Base-by-base conservation (phyloP, 2,797 vertebrate genomes). In the Chanos chanos region DNA sequence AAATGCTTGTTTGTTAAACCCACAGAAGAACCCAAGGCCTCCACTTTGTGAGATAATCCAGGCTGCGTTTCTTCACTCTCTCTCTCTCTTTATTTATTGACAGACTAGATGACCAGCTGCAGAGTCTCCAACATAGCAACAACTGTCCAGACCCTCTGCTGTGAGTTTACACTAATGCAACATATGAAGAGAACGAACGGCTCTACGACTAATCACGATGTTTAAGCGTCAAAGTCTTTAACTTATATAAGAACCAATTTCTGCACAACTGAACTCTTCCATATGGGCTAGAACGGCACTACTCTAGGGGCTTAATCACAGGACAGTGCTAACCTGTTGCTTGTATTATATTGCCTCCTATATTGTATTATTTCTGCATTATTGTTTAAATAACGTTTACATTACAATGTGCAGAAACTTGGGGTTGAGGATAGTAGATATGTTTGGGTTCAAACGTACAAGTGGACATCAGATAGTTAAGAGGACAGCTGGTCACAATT, bases 11-110 rank as follows among this genome's bases (percentile, higher is more conserved):
- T 1, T 7, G 40, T 41, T 55, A 13, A 10, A 7, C 30, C 41
- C 52, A 45, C 43, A 33, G 50, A 30, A 54, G 50, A 50, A 37
- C 28, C 31, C 30, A 55, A 61, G 48, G 51, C 61, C 41, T 63
- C 58, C 51, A 53, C 48, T 24, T 27, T 7, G 27, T 62, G 57
- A 66, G 28, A 49, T 68, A 56, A 21, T 70, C 50, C 44, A 59
- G 45, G 66, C 64, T 44, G 27, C 44, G 56, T 55, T 60, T 45
- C 55, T 49, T 16, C 36, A 50, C 44, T 43, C 27, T 36, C 33
- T 13, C 8, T 34, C 7, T 18, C 37, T 47, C 55, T 61, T 56
- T 75, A 72, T 75, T 75, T 72, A 76, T 54, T n/a, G n/a, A 64
- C 25, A 25, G 63, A 27, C 22, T 57, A 9, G 7, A 33, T 60